Evolutionary conservation across 2,888 invertebrate genomes (phyloP).

Genomic region (Macaria liturata): DNA sequence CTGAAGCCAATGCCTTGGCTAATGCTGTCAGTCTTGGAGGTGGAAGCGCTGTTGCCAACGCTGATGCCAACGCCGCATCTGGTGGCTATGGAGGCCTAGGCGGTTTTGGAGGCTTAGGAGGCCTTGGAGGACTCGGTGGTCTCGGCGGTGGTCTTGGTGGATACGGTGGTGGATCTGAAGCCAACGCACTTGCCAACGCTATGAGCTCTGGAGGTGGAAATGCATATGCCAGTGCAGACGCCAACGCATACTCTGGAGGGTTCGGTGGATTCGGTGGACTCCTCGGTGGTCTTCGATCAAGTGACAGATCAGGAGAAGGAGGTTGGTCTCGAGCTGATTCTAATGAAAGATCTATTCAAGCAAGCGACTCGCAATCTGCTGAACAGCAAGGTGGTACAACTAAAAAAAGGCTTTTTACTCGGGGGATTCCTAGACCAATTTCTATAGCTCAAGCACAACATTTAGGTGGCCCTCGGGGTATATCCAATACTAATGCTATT

Average conservation of each 20-base stretch:
- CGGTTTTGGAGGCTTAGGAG: conserved; percentile 12
- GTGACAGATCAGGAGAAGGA: neutral
- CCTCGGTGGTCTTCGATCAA: conserved; percentile 1
- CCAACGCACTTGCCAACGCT: conserved; percentile 22
- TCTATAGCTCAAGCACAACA: conserved; percentile 18
- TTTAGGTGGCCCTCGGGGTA: neutral
- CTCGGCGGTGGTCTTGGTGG: conserved; percentile 28
- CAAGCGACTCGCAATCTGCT: neutral
- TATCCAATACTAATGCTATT: conserved; percentile 4
- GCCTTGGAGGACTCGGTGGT: conserved; percentile 32
- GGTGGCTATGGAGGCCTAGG: neutral
- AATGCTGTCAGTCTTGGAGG: conserved; percentile 21
- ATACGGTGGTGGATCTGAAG: conserved; percentile 32
- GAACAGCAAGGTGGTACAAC: neutral
- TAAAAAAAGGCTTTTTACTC: conserved; percentile 1
- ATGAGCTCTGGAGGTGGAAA: conserved; percentile 14
- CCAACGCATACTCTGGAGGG: conserved; percentile 9
- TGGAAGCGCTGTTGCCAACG: conserved; percentile 3
- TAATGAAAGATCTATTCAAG: no score
- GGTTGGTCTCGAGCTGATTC: neutral
- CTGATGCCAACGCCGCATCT: neutral
- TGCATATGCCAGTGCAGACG: conserved; percentile 9
- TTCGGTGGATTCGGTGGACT: conserved; percentile 14
- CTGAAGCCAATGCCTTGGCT: conserved; percentile 19
- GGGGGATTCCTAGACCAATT: neutral